phyloP scores from a whole-genome alignment of 2,797 vertebrate species.

The Lycodopsis pacificus region DNA sequence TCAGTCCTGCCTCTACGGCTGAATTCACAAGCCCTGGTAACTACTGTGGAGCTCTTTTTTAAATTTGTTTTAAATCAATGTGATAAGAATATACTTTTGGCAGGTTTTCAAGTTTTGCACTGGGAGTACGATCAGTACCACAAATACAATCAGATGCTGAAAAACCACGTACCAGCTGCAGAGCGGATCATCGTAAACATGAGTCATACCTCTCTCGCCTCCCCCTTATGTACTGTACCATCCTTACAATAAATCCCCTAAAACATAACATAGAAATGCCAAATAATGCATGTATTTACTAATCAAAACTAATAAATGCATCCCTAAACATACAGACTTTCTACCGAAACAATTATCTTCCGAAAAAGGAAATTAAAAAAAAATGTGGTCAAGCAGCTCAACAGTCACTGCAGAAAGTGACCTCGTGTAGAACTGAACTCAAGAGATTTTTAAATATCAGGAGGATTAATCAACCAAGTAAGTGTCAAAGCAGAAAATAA shows the following conservation, averaged over 20 bases:
- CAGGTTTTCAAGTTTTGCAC: slow-evolving; percentile 23
- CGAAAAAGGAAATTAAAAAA: background rate
- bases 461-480: slow-evolving; percentile 79
- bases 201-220: slow-evolving; percentile 37
- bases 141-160: slow-evolving; percentile 21
- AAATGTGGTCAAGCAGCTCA: slow-evolving; percentile 60
- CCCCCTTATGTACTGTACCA: background rate
- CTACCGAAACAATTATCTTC: background rate
- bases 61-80: background rate
- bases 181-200: slow-evolving; percentile 37
- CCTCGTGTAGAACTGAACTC: slow-evolving; percentile 59
- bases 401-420: slow-evolving; percentile 52
- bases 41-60: background rate
- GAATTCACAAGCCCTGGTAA: background rate
- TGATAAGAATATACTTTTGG: slow-evolving; percentile 18
- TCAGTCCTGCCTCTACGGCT: background rate
- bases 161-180: slow-evolving; percentile 30
- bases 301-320: slow-evolving; percentile 8
- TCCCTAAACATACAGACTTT: slow-evolving; percentile 10
- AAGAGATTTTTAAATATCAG: slow-evolving; percentile 69
- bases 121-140: slow-evolving; percentile 24
- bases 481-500: slow-evolving; percentile 82
- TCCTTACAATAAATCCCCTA: slow-evolving; percentile 17
- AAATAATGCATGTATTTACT: slow-evolving; percentile 8
- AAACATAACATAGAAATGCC: background rate